Percentiles rank a stretch among this genome's conserved stretches.
These are phyloP conservation scores for Nomada fabriciana DNA, from an alignment of 2,888 invertebrate genomes.

Conservation along the genomic window DNA sequence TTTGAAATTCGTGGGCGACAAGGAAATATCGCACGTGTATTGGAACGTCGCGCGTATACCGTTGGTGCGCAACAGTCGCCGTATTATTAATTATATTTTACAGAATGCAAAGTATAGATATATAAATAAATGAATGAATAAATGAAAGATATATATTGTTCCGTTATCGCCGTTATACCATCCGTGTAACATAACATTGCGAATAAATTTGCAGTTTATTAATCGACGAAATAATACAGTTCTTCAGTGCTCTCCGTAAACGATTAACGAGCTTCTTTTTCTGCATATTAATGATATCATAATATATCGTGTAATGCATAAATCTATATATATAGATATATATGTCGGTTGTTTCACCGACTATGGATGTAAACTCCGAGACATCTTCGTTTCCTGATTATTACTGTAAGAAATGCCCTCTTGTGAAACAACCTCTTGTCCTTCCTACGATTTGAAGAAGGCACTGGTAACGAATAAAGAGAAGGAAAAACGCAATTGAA, in stretches of 20 bases:
- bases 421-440: constrained; percentile 68
- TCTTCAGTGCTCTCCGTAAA: constrained; percentile 59
- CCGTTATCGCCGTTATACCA: constrained; percentile 79
- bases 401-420: constrained; percentile 57
- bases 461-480: constrained; percentile 1
- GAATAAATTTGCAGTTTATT: constrained; percentile 72
- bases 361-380: constrained; percentile 49
- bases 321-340: constrained; percentile 35
- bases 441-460: constrained; percentile 52
- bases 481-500: constrained; percentile 10
- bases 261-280: constrained; percentile 61
- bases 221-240: constrained; percentile 24
- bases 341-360: constrained; percentile 54
- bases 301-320: constrained; percentile 50
- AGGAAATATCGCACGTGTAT: background rate
- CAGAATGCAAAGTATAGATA: constrained; percentile 80
- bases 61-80: constrained; percentile 73
- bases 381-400: constrained; percentile 48
- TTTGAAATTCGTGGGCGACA: too few species aligned
- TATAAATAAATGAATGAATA: constrained; percentile 69
- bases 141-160: constrained; percentile 74
- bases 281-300: constrained; percentile 49
- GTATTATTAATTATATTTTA: constrained; percentile 81
- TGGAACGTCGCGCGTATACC: constrained; percentile 55
- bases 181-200: constrained; percentile 76